Percentiles rank a stretch among this genome's conserved stretches.
Evolutionary conservation across 2,113 vertebrate species (phyloP).

Genomic region (Vulpes vulpes): DNA sequence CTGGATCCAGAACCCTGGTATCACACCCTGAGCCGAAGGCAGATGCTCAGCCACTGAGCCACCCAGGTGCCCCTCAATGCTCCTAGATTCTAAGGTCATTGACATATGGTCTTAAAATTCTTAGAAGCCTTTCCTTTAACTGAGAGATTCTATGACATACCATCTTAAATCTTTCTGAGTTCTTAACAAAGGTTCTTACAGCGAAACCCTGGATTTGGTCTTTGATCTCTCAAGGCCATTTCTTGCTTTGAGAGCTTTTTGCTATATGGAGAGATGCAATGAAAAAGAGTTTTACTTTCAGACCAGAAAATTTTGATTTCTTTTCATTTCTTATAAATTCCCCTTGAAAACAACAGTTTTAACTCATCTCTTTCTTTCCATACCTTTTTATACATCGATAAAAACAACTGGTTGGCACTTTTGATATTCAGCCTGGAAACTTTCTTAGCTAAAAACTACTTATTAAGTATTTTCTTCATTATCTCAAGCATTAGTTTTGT

Average conservation of each 20-base stretch:
- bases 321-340: conserved; percentile 13
- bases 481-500: not conserved
- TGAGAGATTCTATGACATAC: not conserved
- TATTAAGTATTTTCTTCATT: not conserved
- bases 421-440: not conserved
- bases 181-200: not conserved
- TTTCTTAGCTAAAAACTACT: not conserved
- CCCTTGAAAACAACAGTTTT: not conserved
- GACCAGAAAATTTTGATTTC: not conserved
- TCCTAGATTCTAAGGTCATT: too few relatives aligned
- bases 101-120: not conserved
- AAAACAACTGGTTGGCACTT: not conserved
- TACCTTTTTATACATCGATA: not conserved
- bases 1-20: too few relatives aligned
- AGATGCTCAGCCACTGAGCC: too few relatives aligned
- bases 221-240: not conserved
- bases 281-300: conserved; percentile 27
- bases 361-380: not conserved
- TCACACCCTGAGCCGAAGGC: too few relatives aligned
- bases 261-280: not conserved
- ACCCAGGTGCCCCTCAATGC: too few relatives aligned
- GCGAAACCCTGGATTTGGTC: not conserved
- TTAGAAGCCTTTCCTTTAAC: not conserved
- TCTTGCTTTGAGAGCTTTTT: conserved; percentile 21
- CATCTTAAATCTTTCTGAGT: not conserved